A percentile compares a stretch with the other conserved stretches of the same genome.
Conservation (phyloP, 2,113 vertebrate genomes). For the Microtus oregoni region DNA sequence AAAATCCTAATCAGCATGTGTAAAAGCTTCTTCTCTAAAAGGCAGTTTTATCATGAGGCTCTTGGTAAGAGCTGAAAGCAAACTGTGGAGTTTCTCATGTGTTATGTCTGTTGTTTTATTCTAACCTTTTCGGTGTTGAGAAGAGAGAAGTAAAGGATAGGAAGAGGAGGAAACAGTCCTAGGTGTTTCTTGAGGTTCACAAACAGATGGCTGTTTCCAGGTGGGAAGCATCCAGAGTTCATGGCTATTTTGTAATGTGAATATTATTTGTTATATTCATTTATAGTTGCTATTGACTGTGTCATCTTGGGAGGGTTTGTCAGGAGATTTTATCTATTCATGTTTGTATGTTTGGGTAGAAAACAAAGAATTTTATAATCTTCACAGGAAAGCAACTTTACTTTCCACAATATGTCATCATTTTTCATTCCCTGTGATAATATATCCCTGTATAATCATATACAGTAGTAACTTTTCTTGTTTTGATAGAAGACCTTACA, state of each 20-base stretch:
- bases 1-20: neutral
- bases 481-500: neutral
- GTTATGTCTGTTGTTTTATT: neutral
- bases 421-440: neutral
- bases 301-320: neutral
- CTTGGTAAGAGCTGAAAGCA: neutral
- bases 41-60: neutral
- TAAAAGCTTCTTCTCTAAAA: conserved; percentile 37
- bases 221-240: neutral
- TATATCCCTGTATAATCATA: too few species aligned
- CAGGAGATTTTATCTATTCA: neutral
- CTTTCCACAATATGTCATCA: neutral
- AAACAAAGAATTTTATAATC: neutral
- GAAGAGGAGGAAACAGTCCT: neutral
- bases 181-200: neutral
- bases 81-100: neutral
- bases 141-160: neutral
- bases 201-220: neutral
- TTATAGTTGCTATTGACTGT: neutral
- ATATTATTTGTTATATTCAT: neutral
- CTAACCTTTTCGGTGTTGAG: neutral
- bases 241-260: neutral
- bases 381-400: neutral
- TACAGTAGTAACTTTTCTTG: neutral
- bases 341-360: neutral